Conservation (phyloP, 2,888 invertebrate genomes). For the Griposia aprilina region DNA sequence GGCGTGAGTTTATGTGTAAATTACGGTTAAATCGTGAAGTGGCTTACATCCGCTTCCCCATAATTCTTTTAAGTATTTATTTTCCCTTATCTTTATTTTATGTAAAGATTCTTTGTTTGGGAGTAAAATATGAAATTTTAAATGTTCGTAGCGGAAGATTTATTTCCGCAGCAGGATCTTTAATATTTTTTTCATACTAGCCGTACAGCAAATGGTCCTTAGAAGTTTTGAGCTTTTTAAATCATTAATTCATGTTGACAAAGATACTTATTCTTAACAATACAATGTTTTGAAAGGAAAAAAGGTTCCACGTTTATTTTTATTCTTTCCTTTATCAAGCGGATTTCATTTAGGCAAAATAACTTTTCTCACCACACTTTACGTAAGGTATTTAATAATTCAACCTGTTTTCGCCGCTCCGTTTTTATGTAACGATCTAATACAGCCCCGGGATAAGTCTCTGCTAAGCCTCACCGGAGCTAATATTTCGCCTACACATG, state of each 20-base stretch:
- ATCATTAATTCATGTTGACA: neutral
- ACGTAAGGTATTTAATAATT: slow-evolving; percentile 53
- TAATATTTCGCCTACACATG: slow-evolving; percentile 28
- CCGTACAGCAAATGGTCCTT: neutral
- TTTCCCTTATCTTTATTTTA: slow-evolving; percentile 15
- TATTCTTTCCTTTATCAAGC: slow-evolving; percentile 25
- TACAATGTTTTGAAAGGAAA: neutral
- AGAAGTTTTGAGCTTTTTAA: neutral
- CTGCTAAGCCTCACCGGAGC: slow-evolving; percentile 25
- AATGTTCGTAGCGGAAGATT: neutral
- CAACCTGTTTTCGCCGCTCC: slow-evolving; percentile 47
- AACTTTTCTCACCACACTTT: slow-evolving; percentile 39
- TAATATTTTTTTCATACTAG: neutral
- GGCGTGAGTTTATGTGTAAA: slow-evolving; percentile 58
- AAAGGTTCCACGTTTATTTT: neutral
- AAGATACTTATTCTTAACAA: neutral
- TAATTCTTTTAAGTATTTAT: slow-evolving; percentile 14
- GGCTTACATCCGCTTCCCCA: slow-evolving; percentile 4
- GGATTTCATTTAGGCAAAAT: slow-evolving; percentile 29
- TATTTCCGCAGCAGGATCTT: neutral
- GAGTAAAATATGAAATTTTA: neutral
- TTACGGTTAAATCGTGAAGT: slow-evolving; percentile 35
- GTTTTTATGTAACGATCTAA: slow-evolving; percentile 57
- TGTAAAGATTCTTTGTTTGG: slow-evolving; percentile 1
- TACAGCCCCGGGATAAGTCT: slow-evolving; percentile 25